These are phyloP conservation scores for Balaenoptera acutorostrata DNA, from an alignment of 2,113 vertebrate species.

Conservation along the genomic window DNA sequence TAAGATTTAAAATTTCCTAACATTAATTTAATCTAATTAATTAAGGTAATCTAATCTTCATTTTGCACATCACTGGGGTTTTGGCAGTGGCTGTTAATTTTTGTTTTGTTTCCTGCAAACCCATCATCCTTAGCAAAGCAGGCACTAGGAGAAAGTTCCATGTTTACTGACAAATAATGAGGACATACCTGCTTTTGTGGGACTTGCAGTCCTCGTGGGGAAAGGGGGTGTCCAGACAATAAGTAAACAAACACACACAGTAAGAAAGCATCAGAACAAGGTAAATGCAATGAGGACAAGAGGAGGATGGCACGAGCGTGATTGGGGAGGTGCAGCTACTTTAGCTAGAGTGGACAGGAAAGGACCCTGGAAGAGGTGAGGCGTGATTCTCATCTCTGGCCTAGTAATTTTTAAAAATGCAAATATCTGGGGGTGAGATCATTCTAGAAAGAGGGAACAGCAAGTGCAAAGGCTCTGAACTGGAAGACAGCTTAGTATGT, in stretches of 20 bases:
- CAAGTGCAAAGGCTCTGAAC: neutral
- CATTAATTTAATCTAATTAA: neutral
- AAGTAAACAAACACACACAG: neutral
- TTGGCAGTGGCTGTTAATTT: neutral
- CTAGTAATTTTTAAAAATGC: neutral
- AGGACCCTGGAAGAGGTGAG: neutral
- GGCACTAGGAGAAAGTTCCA: neutral
- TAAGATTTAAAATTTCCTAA: neutral
- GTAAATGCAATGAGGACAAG: rapidly evolving
- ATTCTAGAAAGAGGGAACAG: neutral
- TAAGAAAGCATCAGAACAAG: neutral
- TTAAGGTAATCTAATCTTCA: neutral
- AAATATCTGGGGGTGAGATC: neutral
- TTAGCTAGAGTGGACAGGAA: neutral
- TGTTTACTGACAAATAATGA: neutral
- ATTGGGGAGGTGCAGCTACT: rapidly evolving
- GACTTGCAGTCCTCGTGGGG: neutral
- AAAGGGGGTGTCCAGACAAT: neutral
- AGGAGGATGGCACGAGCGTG: neutral
- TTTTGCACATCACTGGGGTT: neutral
- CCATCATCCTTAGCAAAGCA: neutral
- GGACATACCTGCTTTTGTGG: neutral
- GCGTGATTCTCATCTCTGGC: neutral
- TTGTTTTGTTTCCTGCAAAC: neutral
- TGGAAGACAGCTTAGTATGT: neutral